Evolutionary conservation across 1,140 invertebrate genomes (phyloP).

Genomic region (Homarus americanus): DNA sequence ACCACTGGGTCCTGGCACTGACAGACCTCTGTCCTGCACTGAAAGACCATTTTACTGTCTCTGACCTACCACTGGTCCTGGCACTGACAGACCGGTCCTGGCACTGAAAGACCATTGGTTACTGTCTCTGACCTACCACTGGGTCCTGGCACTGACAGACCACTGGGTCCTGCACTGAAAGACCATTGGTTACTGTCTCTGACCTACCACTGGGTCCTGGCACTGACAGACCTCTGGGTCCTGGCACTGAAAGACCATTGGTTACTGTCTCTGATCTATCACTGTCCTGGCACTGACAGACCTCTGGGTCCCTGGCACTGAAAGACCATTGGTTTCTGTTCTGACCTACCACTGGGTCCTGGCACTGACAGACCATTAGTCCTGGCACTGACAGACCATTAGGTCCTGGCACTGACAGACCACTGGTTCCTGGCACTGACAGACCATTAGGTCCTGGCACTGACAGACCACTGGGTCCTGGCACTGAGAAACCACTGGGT

Average conservation of each 20-base stretch:
- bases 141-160: neutral
- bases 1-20: constrained; percentile 13
- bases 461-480: constrained; percentile 16
- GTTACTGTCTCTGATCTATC: too few species aligned
- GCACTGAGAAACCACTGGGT: constrained; percentile 7
- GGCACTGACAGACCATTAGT: neutral
- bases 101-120: neutral
- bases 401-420: constrained; percentile 16
- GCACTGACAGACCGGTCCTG: neutral
- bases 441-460: constrained; percentile 27
- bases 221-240: constrained; percentile 1
- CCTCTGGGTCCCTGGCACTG: constrained; percentile 8
- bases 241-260: neutral
- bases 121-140: neutral
- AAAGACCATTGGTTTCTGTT: neutral
- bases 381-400: neutral
- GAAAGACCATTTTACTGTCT: neutral
- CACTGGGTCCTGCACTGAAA: neutral
- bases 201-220: neutral
- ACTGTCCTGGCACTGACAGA: neutral
- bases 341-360: neutral
- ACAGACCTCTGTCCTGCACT: constrained; percentile 19
- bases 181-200: neutral
- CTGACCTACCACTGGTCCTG: neutral
- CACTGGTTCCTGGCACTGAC: constrained; percentile 3